Evolutionary conservation across 2,113 vertebrate genomes (phyloP), one percentile per base, ranked within the genome.

Genomic region (Otocyon megalotis): DNA sequence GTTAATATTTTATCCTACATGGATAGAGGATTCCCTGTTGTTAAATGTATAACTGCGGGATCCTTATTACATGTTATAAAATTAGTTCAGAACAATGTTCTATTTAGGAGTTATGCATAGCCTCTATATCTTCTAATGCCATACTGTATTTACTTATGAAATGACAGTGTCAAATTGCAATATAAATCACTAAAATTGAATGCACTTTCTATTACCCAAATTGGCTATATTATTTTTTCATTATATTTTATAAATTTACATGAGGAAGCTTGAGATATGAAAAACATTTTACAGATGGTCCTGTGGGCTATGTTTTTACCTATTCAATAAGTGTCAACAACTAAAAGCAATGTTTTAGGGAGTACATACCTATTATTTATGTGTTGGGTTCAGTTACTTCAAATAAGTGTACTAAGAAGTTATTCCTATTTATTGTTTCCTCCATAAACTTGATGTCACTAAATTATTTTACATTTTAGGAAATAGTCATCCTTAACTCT

Each of bases 271-370:
- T 69, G 37, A 62, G 50, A 88, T 67, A 67, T 63, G 22, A 88
- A 32, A 86, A 48, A 88, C 79, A 82, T 54, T 82, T 82, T 54
- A 53, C 19, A n/a, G 19, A 89, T 37, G 28, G 26, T 35, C 92
- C 35, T 35, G 17, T 26, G 20, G 14, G 15, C 37, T 80, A 17
- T 69, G 7, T 43, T 72, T 80, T 62, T 72, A 62, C 24, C 19
- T 72, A n/a, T 3, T 80, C 13, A 80, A 9, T 54, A 69, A 80
- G 24, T 24, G 26, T 92, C 24, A 80, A 62, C 48, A 35, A 30
- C 82, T 74, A 82, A 82, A 74, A 86, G 24, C 80, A 92, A 67
- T 48, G 58, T 43, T 90, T 94, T 53, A 81, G 71, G 62, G 20
- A 43, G 10, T 60, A 48, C 84, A 89, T 62, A 58, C 10, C 15